Conservation (phyloP, 2,888 invertebrate genomes). For the Lysandra coridon region DNA sequence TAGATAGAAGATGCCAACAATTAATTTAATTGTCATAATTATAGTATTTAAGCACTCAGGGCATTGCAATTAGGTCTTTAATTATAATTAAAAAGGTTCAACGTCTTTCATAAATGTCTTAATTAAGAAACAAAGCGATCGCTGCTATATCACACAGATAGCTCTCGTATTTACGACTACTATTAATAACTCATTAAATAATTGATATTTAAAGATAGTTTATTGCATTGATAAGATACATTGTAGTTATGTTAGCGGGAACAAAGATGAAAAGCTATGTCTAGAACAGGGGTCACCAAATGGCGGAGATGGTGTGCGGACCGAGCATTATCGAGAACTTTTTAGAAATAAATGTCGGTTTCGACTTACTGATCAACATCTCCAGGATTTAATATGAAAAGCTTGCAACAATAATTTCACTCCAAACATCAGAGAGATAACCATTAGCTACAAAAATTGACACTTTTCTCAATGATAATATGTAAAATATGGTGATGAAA, state of each 20-base stretch:
- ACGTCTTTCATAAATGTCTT: not conserved
- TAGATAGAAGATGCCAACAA: not conserved
- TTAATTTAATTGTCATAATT: not conserved
- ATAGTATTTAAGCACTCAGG: not conserved
- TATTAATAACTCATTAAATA: not conserved
- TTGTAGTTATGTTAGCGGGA: not conserved
- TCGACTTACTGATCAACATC: too few relatives aligned
- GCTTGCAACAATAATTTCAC: too few relatives aligned
- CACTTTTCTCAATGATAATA: too few relatives aligned
- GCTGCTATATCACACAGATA: not conserved
- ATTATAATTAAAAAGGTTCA: not conserved
- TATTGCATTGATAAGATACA: constrained; percentile 2
- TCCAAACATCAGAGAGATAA: too few relatives aligned
- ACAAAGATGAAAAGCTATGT: not conserved
- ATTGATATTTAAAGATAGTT: not conserved
- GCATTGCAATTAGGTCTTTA: not conserved
- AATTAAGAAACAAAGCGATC: not conserved
- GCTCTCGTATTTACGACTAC: not conserved
- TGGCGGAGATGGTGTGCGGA: too few relatives aligned
- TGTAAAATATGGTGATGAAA: too few relatives aligned
- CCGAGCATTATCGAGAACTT: too few relatives aligned
- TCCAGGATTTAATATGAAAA: too few relatives aligned
- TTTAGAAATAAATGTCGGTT: too few relatives aligned
- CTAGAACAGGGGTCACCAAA: not conserved
- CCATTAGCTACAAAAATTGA: too few relatives aligned